A percentile compares a stretch with the other conserved stretches of the same genome.
Evolutionary conservation across 1,140 invertebrate genomes (phyloP).

Genomic region (Heliconius congener): DNA sequence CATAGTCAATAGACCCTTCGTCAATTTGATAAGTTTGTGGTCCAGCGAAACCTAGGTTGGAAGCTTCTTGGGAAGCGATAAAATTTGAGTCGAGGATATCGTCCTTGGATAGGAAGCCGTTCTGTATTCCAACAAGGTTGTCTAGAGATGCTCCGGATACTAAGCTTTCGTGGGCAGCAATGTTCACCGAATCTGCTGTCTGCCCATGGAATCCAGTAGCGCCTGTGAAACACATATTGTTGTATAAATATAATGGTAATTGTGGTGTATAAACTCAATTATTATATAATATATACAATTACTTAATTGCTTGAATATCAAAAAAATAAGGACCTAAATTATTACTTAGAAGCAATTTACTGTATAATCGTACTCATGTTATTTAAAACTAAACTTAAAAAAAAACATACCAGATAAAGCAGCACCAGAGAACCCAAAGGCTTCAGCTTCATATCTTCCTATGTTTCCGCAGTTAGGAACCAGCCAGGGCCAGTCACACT

Average conservation of each 20-base stretch:
- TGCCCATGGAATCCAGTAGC: conserved; percentile 74
- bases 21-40: conserved; percentile 43
- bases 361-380: background rate
- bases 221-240: conserved; percentile 50
- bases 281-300: no score
- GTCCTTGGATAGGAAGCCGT: conserved; percentile 59
- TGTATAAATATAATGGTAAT: background rate
- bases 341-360: no score
- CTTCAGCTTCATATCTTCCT: conserved; percentile 75
- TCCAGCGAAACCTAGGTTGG: conserved; percentile 43
- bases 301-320: no score
- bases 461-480: conserved; percentile 85
- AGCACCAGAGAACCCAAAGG: conserved; percentile 70
- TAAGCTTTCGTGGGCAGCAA: conserved; percentile 76
- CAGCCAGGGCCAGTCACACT: conserved; percentile 92
- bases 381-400: background rate
- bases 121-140: conserved; percentile 77
- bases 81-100: conserved; percentile 64
- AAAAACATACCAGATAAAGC: conserved; percentile 61
- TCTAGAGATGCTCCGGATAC: conserved; percentile 70
- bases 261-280: no score
- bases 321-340: no score
- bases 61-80: conserved; percentile 65
- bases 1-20: conserved; percentile 33
- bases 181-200: conserved; percentile 75